Percentiles rank a stretch among this genome's conserved stretches.
These are phyloP conservation scores for Ranitomeya variabilis DNA, from an alignment of 2,113 vertebrate species.

Conservation along the genomic window DNA sequence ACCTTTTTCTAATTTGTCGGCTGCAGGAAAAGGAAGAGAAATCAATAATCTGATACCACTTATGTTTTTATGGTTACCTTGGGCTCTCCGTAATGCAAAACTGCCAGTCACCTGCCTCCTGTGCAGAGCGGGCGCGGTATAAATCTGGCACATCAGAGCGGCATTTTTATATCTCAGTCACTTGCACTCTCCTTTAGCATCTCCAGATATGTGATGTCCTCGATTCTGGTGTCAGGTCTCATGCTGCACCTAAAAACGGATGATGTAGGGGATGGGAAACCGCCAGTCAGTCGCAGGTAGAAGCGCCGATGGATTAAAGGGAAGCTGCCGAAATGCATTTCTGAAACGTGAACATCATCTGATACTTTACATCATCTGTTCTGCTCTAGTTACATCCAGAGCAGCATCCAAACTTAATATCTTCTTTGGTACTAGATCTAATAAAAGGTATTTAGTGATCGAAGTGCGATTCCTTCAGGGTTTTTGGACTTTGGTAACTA, in stretches of 20 bases:
- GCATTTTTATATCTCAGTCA: conserved; percentile 55
- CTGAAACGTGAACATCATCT: background rate
- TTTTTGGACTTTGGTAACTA: too few relatives aligned
- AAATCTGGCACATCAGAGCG: conserved; percentile 58
- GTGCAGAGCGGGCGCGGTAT: background rate
- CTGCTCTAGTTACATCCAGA: background rate
- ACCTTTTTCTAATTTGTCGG: conserved; percentile 75
- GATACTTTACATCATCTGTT: background rate
- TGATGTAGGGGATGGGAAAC: background rate
- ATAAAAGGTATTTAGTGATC: too few relatives aligned
- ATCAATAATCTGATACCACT: conserved; percentile 65
- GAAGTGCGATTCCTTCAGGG: too few relatives aligned
- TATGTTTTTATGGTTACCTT: conserved; percentile 63
- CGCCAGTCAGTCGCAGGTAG: background rate
- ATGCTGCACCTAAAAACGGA: background rate
- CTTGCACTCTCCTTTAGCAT: conserved; percentile 60
- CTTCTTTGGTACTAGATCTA: too few relatives aligned
- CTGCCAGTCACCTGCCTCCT: conserved; percentile 60
- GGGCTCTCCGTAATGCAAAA: conserved; percentile 62
- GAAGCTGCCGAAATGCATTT: background rate
- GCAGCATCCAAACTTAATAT: background rate
- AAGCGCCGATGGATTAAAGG: background rate
- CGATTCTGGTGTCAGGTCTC: conserved; percentile 45
- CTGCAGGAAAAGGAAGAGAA: conserved; percentile 56
- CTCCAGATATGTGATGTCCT: conserved; percentile 44